Evolutionary conservation across 2,797 vertebrate species (phyloP).

Genomic region (Salarias fasciatus): DNA sequence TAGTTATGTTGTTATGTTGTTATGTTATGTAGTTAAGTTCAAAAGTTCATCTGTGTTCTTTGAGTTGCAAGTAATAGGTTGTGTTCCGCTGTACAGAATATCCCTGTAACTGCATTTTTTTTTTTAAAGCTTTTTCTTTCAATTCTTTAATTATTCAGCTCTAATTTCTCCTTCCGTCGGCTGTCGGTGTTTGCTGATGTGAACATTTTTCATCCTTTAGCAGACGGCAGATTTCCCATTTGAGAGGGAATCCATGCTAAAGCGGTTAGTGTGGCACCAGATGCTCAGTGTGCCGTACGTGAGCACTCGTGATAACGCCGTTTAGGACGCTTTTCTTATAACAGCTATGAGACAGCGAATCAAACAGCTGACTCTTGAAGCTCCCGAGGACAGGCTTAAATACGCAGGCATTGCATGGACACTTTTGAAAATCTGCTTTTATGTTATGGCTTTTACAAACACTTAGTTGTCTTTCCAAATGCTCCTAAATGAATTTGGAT

Average conservation of each 20-base stretch:
- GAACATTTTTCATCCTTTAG: constrained; percentile 14
- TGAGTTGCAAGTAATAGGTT: background rate
- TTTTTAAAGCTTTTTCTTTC: constrained; percentile 37
- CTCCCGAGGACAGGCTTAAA: too few relatives aligned
- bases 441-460: too few relatives aligned
- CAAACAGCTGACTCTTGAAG: too few relatives aligned
- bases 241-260: constrained; percentile 4
- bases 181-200: constrained; percentile 22
- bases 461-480: too few relatives aligned
- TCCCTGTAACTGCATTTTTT: constrained; percentile 35
- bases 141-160: constrained; percentile 55
- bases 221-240: constrained; percentile 13
- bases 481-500: too few relatives aligned
- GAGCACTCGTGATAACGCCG: constrained; percentile 18
- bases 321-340: background rate
- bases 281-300: constrained; percentile 12
- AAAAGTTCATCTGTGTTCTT: constrained; percentile 26
- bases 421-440: too few relatives aligned
- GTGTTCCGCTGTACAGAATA: constrained; percentile 12
- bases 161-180: constrained; percentile 37
- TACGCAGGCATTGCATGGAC: too few relatives aligned
- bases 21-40: constrained; percentile 25
- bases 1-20: too few relatives aligned
- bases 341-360: too few relatives aligned
- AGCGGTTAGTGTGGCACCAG: constrained; percentile 8